Evolutionary conservation across 2,888 invertebrate genomes (phyloP), one percentile per base, ranked within the genome.

Genomic region (Eudasyphora cyanicolor): DNA sequence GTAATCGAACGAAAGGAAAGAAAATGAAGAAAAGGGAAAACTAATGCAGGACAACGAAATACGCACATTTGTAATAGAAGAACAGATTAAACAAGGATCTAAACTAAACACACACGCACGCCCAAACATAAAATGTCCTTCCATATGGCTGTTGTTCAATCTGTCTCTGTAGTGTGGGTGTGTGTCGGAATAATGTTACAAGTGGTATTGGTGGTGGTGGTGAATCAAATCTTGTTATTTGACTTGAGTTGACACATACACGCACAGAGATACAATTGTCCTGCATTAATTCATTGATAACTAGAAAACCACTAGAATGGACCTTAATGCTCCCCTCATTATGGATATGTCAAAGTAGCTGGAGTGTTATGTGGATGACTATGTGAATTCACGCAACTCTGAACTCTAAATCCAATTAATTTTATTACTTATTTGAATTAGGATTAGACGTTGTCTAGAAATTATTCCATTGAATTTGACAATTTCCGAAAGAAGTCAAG

Each of bases 321-420:
- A 60, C 67, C 60, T 57, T 57, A 81, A 75, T 85, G 79, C 83
- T 64, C 82, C 77, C 73, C 75, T 82, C 49, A 76, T 77, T 82
- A 79, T 67, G 62, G 71, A 78, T 76, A 60, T 80, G 60, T 57
- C 49, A 81, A 71, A 54, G 74, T 73, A 77, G 70, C 82, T 81
- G 84, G 75, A 77, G 71, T 74, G 10, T 19, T 35, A 77, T 80
- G 75, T 79, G 78, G 79, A 69, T 29, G 17, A 45, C 7, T 29
- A 19, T 49, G 35, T 10, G 38, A 57, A 57, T 21, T 60, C 60
- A 24, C 42, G 35, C 75, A 79, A 75, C 79, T 79, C 60, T 76
- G 85, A 67, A 74, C 76, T 82, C 79, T 73, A 81, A 84, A 85
- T 85, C 81, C 84, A 86, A 86, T 86, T 86, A 86, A 85, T 86